Conservation (phyloP, 30 jellyfish, hydroid and myxozoan species). For the Aurelia coerulea region DNA sequence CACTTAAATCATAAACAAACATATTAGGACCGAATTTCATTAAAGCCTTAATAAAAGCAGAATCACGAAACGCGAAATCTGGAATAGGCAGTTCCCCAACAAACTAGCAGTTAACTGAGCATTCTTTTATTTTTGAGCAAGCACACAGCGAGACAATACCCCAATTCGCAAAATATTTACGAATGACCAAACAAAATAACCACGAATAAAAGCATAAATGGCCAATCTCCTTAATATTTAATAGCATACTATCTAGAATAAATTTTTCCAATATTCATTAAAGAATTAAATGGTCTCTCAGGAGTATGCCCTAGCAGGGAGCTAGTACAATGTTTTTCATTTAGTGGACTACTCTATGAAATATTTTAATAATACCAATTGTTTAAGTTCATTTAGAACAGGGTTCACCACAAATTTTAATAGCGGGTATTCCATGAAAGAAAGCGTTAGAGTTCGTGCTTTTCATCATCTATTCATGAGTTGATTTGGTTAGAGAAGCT, state of each 20-base stretch:
- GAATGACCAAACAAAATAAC: constrained; percentile 11
- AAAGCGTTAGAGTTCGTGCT: constrained; percentile 29
- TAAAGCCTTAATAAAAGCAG: no score
- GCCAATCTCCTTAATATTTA: constrained; percentile 35
- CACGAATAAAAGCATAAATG: constrained; percentile 5
- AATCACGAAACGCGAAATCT: no score
- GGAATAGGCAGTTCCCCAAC: background rate
- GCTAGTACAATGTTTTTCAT: constrained; percentile 14
- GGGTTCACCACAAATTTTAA: background rate
- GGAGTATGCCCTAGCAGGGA: constrained; percentile 4
- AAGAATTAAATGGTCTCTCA: constrained; percentile 6
- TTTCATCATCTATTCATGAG: constrained; percentile 38
- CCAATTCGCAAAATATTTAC: background rate
- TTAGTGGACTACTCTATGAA: constrained; percentile 18
- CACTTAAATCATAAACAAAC: no score
- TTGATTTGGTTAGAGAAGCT: constrained; percentile 20
- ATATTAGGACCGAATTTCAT: no score
- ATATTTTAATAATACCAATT: constrained; percentile 41
- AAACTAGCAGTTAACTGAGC: constrained; percentile 33
- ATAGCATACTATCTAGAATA: constrained; percentile 16
- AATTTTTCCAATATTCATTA: background rate
- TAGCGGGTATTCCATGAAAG: constrained; percentile 54
- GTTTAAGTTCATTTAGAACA: constrained; percentile 17
- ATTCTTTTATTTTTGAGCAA: constrained; percentile 10
- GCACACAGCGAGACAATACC: constrained; percentile 7